Base-by-base conservation (phyloP, 2,888 invertebrate genomes). In the Galerucella nymphaeae region DNA sequence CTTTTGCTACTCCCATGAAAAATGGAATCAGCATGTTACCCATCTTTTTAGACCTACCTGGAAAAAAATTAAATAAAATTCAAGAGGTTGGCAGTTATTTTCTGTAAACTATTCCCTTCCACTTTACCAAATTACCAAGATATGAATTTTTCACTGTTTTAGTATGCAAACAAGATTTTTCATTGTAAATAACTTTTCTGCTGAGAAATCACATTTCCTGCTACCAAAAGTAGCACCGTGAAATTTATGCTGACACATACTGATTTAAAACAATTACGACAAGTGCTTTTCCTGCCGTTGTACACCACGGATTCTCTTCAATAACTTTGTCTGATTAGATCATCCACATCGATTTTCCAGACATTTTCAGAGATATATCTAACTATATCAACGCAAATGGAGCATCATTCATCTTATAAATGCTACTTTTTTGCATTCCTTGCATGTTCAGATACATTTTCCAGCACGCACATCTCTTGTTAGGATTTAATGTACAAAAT, bases 1-100 rank as follows among this genome's bases (percentile, higher is more conserved):
- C 89, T 80, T 93, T 93, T 18, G 85, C 92, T 14, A 69, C 91
- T 41, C 93, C 93, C 79, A 93, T 87, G 61, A 93, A 86, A 81
- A 92, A 87, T 8, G 93, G 93, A 11, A 93, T 86, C 70, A 92
- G 87, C 80, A 91, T 75, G 62, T 80, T 90, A 59, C 81, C 90
- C 88, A 77, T 90, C 58, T 80, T 92, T 77, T 90, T 90, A 75
- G 90, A 90, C 68, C 90, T 88, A 80, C 87, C 88, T 84, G 85
- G 82, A 83, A 86, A 84, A 73, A 63, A 62, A 58, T 63, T 62
- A 6, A 30, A 30, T 30, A 30, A 0, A 30, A 30, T 5, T 30
- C 6, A 1, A 6, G 30, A 30, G 30, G 6, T 23, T 23, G 23
- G 4, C 23, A 23, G 30, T 30, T 6, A 30, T 30, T 30, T 6